These are phyloP conservation scores for Machaerirhynchus nigripectus DNA, from an alignment of 2,113 vertebrate genomes.

Conservation along the genomic window DNA sequence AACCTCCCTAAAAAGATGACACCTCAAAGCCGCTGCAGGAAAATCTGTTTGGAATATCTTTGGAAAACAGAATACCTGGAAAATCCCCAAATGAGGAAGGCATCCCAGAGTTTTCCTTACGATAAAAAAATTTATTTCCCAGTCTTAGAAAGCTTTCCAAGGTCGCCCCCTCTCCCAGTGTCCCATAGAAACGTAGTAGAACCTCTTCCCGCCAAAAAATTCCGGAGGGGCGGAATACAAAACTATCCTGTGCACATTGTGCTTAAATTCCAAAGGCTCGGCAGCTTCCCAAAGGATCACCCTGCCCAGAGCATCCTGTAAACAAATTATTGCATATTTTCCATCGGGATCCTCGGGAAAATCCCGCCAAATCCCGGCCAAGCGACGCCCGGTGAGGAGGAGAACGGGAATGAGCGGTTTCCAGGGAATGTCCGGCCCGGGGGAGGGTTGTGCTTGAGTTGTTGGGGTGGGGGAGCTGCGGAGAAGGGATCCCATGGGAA, in stretches of 20 bases:
- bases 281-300: conserved; percentile 82
- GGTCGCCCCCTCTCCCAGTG: conserved; percentile 73
- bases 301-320: conserved; percentile 81
- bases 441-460: conserved; percentile 66
- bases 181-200: conserved; percentile 85
- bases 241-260: conserved; percentile 97
- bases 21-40: accelerated
- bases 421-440: conserved; percentile 33
- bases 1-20: neutral
- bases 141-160: conserved; percentile 93
- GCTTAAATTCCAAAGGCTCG: conserved; percentile 91
- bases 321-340: conserved; percentile 98
- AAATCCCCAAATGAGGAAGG: accelerated
- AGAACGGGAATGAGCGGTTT: neutral
- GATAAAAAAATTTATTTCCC: conserved; percentile 88
- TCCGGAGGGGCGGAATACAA: conserved; percentile 80
- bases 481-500: neutral
- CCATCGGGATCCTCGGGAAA: conserved; percentile 64
- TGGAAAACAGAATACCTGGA: neutral
- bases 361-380: neutral
- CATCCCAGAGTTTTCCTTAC: neutral
- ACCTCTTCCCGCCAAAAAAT: conserved; percentile 74
- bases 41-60: accelerated
- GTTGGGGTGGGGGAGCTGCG: neutral
- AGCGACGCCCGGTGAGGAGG: neutral